Percentiles rank a stretch among this genome's conserved stretches.
These are phyloP conservation scores for Tapera naevia DNA, from an alignment of 2,797 vertebrate species.

Conservation along the genomic window DNA sequence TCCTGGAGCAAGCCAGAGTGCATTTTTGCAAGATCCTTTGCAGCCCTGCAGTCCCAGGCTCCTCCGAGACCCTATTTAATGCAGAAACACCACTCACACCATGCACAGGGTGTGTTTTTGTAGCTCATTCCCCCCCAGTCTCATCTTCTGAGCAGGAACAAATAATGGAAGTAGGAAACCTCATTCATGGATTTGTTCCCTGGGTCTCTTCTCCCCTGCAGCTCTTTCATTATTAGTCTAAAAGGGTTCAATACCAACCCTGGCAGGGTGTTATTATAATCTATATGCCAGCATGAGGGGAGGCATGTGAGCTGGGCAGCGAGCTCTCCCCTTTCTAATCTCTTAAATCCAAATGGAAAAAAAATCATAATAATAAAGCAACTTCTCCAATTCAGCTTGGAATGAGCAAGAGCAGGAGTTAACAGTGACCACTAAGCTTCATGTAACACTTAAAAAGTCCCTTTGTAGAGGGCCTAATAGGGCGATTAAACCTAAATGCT, in stretches of 20 bases:
- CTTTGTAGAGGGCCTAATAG: conserved; percentile 49
- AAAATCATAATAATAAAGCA: conserved; percentile 17
- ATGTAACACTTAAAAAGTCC: conserved; percentile 37
- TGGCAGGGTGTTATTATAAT: conserved; percentile 49
- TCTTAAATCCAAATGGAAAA: conserved; percentile 56
- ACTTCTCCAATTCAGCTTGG: neutral
- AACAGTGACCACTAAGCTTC: conserved; percentile 31
- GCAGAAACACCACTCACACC: rapidly evolving
- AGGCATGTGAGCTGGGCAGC: conserved; percentile 38
- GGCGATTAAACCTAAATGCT: conserved; percentile 54
- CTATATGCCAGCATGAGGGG: conserved; percentile 51
- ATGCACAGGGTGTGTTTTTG: rapidly evolving
- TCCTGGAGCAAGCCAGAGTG: neutral
- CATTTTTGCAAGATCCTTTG: neutral
- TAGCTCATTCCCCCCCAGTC: rapidly evolving
- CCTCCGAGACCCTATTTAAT: rapidly evolving
- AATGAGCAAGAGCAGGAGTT: conserved; percentile 45
- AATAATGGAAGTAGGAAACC: neutral
- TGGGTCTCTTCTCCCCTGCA: neutral
- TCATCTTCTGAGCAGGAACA: neutral
- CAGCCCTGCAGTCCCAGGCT: too few species aligned
- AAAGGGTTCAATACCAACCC: neutral
- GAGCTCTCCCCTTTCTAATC: conserved; percentile 33
- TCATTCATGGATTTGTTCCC: neutral
- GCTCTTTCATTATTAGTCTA: conserved; percentile 14